Evolutionary conservation across 1,140 invertebrate genomes (phyloP).

Genomic region (Saccostrea echinata): DNA sequence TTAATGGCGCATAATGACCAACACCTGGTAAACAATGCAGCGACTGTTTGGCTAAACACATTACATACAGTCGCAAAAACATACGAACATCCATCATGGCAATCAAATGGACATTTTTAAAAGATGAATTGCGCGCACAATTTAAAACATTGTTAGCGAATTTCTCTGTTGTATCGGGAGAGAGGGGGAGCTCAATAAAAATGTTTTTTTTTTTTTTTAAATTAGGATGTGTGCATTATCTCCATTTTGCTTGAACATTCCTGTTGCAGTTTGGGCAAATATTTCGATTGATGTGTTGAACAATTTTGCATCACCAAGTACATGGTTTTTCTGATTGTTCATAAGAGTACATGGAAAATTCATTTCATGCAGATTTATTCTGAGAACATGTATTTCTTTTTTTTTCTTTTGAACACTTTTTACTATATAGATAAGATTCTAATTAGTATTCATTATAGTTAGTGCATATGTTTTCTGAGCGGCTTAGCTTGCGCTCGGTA

Average conservation of each 20-base stretch:
- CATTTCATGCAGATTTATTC: no score
- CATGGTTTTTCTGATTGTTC: no score
- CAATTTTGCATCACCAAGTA: not conserved
- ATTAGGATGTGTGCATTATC: not conserved
- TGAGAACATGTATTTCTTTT: no score
- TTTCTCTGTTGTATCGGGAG: not conserved
- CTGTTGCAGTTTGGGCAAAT: not conserved
- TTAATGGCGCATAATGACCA: slow-evolving; percentile 18
- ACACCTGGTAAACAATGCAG: slow-evolving; percentile 34
- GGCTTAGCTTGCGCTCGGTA: no score
- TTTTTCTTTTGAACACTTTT: no score
- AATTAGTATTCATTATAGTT: no score
- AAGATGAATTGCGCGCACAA: slow-evolving; percentile 4
- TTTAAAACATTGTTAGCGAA: not conserved
- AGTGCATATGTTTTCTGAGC: no score
- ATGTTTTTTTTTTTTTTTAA: not conserved
- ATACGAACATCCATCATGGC: slow-evolving; percentile 14
- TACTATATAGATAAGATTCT: no score
- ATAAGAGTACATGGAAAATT: no score
- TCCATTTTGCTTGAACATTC: not conserved
- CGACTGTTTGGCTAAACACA: not conserved
- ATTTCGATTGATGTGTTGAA: not conserved
- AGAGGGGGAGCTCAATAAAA: not conserved
- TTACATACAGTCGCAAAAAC: slow-evolving; percentile 9
- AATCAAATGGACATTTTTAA: not conserved